phyloP scores from a whole-genome alignment of 1,140 invertebrate species.

The Hycleus phaleratus region DNA sequence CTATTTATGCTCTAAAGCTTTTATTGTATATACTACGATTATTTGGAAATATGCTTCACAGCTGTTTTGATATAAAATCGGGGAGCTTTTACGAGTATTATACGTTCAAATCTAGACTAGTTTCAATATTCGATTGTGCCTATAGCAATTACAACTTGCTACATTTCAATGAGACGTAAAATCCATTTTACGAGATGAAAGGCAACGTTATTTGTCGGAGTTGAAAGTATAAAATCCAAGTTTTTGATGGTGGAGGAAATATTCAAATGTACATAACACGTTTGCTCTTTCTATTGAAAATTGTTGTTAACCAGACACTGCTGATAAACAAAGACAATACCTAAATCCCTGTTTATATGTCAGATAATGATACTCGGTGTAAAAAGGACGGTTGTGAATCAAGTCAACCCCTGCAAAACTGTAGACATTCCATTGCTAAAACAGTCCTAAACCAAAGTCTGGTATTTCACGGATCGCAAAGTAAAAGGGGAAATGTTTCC shows the following conservation, averaged over 20 bases:
- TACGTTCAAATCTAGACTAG: slow-evolving; percentile 2
- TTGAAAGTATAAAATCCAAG: not conserved
- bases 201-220: slow-evolving; percentile 16
- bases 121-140: slow-evolving; percentile 5
- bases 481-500: slow-evolving; percentile 29
- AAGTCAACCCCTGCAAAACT: slow-evolving; percentile 12
- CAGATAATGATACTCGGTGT: slow-evolving; percentile 22
- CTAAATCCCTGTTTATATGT: slow-evolving; percentile 26
- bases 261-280: too few species aligned
- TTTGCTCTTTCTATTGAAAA: too few species aligned
- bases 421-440: slow-evolving; percentile 22
- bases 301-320: not conserved
- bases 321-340: slow-evolving; percentile 3
- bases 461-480: slow-evolving; percentile 30
- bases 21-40: slow-evolving; percentile 11
- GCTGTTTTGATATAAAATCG: slow-evolving; percentile 7
- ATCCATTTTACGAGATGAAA: slow-evolving; percentile 18
- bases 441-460: slow-evolving; percentile 27
- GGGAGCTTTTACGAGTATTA: slow-evolving; percentile 8
- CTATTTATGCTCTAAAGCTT: not conserved
- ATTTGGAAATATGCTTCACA: slow-evolving; percentile 14
- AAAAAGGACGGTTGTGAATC: slow-evolving; percentile 24
- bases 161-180: slow-evolving; percentile 18
- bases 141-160: slow-evolving; percentile 9
- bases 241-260: too few species aligned